A percentile compares a stretch with the other conserved stretches of the same genome.
Evolutionary conservation across 2,797 vertebrate species (phyloP).

Genomic region (Mallotus villosus): DNA sequence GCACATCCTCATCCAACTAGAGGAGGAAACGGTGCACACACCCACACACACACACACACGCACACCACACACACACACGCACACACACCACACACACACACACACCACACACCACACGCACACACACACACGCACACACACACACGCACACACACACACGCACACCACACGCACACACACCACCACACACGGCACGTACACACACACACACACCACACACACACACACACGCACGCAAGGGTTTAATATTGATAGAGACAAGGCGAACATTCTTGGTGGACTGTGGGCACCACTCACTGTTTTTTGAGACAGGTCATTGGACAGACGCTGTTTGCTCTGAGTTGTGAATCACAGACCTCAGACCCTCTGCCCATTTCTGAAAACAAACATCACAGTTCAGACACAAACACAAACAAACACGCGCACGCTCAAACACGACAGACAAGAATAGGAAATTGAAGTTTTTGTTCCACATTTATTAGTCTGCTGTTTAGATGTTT

Average conservation of each 20-base stretch:
- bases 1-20: constrained; percentile 97
- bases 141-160: not conserved
- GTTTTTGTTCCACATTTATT: not conserved
- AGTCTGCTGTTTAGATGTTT: constrained; percentile 18
- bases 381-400: constrained; percentile 53
- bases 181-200: not conserved
- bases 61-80: not conserved
- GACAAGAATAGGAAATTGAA: not conserved
- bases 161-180: not conserved
- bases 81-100: not conserved
- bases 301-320: constrained; percentile 99
- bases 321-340: constrained; percentile 98
- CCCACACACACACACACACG: not conserved
- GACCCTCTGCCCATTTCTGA: constrained; percentile 97
- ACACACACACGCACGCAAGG: not conserved
- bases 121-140: not conserved
- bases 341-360: constrained; percentile 95
- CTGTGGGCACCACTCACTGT: constrained; percentile 83
- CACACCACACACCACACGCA: not conserved
- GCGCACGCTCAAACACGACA: not conserved
- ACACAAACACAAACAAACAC: constrained; percentile 10
- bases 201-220: not conserved
- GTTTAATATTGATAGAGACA: not conserved
- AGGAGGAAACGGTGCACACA: constrained; percentile 34
- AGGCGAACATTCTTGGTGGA: not conserved